Percentiles rank a stretch among this genome's conserved stretches.
phyloP scores from a whole-genome alignment of 2,888 invertebrate species.

The Nezara viridula region DNA sequence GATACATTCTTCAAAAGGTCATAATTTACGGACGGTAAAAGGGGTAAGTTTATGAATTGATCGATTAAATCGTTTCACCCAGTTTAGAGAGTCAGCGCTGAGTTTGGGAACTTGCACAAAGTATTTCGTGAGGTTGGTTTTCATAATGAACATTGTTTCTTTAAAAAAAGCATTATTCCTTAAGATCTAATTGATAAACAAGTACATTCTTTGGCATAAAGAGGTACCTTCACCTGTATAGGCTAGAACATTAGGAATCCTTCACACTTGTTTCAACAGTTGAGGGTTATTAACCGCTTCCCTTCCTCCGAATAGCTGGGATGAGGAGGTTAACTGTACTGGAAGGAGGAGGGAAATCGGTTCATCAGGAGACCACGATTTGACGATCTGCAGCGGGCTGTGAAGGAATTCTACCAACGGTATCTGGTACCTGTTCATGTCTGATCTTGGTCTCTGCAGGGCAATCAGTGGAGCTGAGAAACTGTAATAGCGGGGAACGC shows the following conservation, averaged over 20 bases:
- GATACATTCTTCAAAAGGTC: too few relatives aligned
- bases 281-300: constrained; percentile 11
- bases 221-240: neutral
- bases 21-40: too few relatives aligned
- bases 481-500: neutral
- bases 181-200: too few relatives aligned
- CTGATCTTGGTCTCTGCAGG: neutral
- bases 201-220: neutral
- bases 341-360: neutral
- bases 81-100: too few relatives aligned
- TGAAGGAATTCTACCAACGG: constrained; percentile 38
- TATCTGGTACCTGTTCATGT: neutral
- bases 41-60: too few relatives aligned
- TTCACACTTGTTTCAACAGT: neutral
- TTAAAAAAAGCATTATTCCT: too few relatives aligned
- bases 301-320: neutral
- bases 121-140: too few relatives aligned
- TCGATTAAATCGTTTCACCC: too few relatives aligned
- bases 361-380: constrained; percentile 35
- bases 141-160: too few relatives aligned
- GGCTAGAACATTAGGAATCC: neutral
- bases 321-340: constrained; percentile 17
- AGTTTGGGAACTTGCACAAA: too few relatives aligned
- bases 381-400: constrained; percentile 17
- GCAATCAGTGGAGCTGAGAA: neutral